A percentile compares a stretch with the other conserved stretches of the same genome.
Evolutionary conservation across 92 coral and sea anemone species (phyloP).

Genomic region (Metridium senile): DNA sequence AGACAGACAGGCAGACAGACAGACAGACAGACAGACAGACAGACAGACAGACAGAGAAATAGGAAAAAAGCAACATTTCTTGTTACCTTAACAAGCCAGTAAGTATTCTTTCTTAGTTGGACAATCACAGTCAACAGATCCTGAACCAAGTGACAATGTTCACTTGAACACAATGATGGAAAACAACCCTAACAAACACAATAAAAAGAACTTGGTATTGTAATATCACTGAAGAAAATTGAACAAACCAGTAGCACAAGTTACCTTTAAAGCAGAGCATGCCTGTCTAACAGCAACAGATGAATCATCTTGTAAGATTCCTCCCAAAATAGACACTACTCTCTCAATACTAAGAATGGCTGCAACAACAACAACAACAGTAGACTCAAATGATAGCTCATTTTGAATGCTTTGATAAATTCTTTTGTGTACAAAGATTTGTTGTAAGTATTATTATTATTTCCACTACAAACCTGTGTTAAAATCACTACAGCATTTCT

Average conservation of each 20-base stretch:
- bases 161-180: constrained; percentile 78
- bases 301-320: constrained; percentile 84
- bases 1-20: no score
- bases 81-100: constrained; percentile 98
- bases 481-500: constrained; percentile 60
- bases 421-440: not conserved
- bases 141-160: constrained; percentile 59
- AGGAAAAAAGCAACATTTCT: no score
- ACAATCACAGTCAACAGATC: constrained; percentile 64
- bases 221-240: no score
- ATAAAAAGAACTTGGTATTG: not conserved
- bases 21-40: no score
- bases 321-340: constrained; percentile 66
- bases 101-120: constrained; percentile 68
- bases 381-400: not conserved
- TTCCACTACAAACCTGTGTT: constrained; percentile 28
- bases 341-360: constrained; percentile 72
- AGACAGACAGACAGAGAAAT: no score
- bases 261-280: constrained; percentile 83
- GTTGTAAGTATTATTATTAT: not conserved
- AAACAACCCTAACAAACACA: constrained; percentile 61
- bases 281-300: constrained; percentile 89
- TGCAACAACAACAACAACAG: constrained; percentile 12
- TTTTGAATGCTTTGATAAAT: no score
- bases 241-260: not conserved